Evolutionary conservation across 2,888 invertebrate genomes (phyloP), one percentile per base, ranked within the genome.

Genomic region (Doris montereyensis): DNA sequence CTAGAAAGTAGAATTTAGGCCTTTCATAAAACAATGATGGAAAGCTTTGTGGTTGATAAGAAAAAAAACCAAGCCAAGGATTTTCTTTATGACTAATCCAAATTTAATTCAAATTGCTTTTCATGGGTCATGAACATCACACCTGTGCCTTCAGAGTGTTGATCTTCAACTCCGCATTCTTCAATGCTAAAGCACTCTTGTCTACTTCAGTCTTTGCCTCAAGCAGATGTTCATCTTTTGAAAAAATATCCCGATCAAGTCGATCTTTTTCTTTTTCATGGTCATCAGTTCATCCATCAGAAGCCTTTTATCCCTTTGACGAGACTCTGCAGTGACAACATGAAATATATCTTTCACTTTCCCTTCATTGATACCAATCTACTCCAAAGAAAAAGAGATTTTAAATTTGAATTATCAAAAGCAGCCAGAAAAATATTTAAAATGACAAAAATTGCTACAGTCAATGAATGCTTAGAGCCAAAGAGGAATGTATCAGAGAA

Each of bases 281-380:
- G 89, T 85, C 5, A 90, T 85, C 1, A 90, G 82, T 74, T 91
- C 90, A 72, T 90, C 90, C 84, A 87, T 86, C 78, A 91, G 76
- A 75, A 89, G 84, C 5, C 88, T 82, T 81, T 90, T 90, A 83
- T 91, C 90, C 76, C 88, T 82, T 4, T 78, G 76, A 41, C 86
- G 84, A 1, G 86, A 80, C 30, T 88, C 89, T 89, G 81, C 0
- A 10, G 4, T n/a, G n/a, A n/a, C n/a, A n/a, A n/a, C n/a, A n/a
- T n/a, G n/a, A n/a, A n/a, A n/a, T n/a, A n/a, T n/a, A n/a, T n/a
- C n/a, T n/a, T n/a, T n/a, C n/a, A n/a, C n/a, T n/a, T n/a, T n/a
- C n/a, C n/a, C n/a, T n/a, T n/a, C n/a, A n/a, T n/a, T n/a, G n/a
- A n/a, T n/a, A n/a, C n/a, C n/a, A n/a, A n/a, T n/a, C n/a, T n/a